These are phyloP conservation scores for Battus philenor DNA, from an alignment of 1,140 invertebrate genomes.

Conservation along the genomic window DNA sequence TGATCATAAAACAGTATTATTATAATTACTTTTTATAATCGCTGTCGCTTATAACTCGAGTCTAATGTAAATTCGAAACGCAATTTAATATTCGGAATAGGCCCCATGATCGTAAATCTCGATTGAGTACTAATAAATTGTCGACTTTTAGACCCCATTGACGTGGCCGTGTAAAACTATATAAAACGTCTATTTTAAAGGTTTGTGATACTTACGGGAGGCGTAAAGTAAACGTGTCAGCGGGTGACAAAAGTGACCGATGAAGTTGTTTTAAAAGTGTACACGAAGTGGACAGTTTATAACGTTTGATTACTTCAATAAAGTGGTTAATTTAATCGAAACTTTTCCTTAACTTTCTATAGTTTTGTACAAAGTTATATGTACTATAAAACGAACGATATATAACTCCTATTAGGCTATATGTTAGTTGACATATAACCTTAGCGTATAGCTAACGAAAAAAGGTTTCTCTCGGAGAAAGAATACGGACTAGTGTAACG, in stretches of 20 bases:
- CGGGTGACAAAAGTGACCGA: not conserved
- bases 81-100: slow-evolving; percentile 44
- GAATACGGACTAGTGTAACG: no score
- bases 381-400: no score
- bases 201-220: not conserved
- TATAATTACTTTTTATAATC: slow-evolving; percentile 8
- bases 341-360: no score
- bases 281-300: no score
- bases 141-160: slow-evolving; percentile 30
- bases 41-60: slow-evolving; percentile 18
- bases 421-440: no score
- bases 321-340: no score
- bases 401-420: no score
- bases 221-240: slow-evolving; percentile 4
- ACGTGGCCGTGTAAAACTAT: slow-evolving; percentile 12
- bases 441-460: no score
- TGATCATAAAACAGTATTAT: no score
- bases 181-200: slow-evolving; percentile 6
- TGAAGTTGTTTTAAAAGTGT: not conserved
- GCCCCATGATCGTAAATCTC: slow-evolving; percentile 32
- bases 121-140: slow-evolving; percentile 32
- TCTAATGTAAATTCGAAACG: slow-evolving; percentile 6
- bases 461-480: no score
- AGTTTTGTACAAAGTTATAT: no score
- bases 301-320: no score